phyloP scores from a whole-genome alignment of 2,113 vertebrate genomes.

The Brachypodius melanocephalos region DNA sequence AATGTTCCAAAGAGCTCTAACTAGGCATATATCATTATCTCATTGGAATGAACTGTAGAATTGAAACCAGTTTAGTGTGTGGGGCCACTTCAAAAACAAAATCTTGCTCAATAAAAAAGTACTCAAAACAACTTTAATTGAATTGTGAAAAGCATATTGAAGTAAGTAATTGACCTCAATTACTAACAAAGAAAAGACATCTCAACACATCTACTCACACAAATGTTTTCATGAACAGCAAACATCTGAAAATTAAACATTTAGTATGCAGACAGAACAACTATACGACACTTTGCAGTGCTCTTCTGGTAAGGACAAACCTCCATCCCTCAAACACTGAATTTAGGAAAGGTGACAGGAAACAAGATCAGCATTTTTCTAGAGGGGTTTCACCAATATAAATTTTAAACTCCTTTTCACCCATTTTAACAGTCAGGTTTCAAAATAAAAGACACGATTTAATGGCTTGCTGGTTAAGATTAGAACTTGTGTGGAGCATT shows the following conservation, averaged over 20 bases:
- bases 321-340: not conserved
- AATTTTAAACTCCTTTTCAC: not conserved
- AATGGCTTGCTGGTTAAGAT: not conserved
- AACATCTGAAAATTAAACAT: conserved; percentile 44
- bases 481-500: not conserved
- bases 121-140: conserved; percentile 36
- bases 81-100: conserved; percentile 39
- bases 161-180: conserved; percentile 14
- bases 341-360: not conserved
- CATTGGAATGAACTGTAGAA: not conserved
- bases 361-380: not conserved
- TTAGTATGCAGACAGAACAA: not conserved
- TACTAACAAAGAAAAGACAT: conserved; percentile 40
- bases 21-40: not conserved
- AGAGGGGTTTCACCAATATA: not conserved
- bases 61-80: conserved; percentile 14
- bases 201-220: conserved; percentile 31
- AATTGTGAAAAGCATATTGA: conserved; percentile 60
- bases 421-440: not conserved
- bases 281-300: not conserved
- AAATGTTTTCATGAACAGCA: conserved; percentile 32
- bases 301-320: not conserved
- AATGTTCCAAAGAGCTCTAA: not conserved
- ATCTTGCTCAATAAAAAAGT: conserved; percentile 31
- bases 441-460: not conserved